Base-by-base conservation (phyloP, 2,888 invertebrate genomes). In the Eristalis intricaria region DNA sequence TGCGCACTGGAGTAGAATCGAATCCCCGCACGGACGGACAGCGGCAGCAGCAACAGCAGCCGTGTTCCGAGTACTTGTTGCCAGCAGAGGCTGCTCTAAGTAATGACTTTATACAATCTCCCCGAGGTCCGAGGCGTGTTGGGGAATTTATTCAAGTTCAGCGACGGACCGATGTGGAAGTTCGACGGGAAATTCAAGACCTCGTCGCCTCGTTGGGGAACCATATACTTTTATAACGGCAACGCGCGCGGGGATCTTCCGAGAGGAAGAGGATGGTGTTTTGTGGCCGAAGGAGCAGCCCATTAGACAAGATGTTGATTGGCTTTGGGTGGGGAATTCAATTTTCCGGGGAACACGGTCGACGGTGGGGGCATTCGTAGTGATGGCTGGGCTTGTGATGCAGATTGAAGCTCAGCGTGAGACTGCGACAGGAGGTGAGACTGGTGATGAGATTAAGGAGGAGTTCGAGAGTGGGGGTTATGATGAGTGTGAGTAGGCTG, bases 21-120 rank as follows among this genome's bases (percentile, higher is more conserved):
- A 19, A 56, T 56, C 56, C 15, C 8, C 32, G 10, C 32, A 32
- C 32, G 32, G 32, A 32, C 32, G 32, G 32, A 32, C 38, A 8
- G 26, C 26, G 26, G 32, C 32, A 8, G 32, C 38, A 8, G 32
- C 32, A 8, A 5, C 38, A 8, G 13, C 38, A 38, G 38, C 38
- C 38, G 38, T 38, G 38, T 11, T 38, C 38, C 29, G n/a, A 5
- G 15, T 7, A 32, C 32, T 32, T 8, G 32, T 32, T 32, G 32
- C 32, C 32, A 32, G 32, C 32, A 11, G 29, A 61, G 43, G 65
- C 56, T 35, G 19, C 50, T 50, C 22, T 74, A 75, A 75, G 75
- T 75, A 50, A 75, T 75, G 75, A 75, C 75, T 75, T 65, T 23
- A 40, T 75, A 38, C 38, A 58, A 75, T 65, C 23, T 65, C 32